These are phyloP conservation scores for Apodemia mormo DNA, from an alignment of 2,888 invertebrate genomes.

Conservation along the genomic window DNA sequence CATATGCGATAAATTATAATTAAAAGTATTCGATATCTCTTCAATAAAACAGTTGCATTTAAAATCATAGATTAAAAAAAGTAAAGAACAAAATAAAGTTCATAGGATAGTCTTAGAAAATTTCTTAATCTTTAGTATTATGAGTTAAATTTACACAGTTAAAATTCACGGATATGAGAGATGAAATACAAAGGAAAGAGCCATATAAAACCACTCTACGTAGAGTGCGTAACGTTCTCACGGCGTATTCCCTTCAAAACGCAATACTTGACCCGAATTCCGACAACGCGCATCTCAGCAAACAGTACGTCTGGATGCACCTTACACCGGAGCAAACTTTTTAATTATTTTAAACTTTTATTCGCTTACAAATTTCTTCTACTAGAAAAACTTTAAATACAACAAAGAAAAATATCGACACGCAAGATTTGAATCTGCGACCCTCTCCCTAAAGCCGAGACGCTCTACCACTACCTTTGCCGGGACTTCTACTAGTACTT, in stretches of 20 bases:
- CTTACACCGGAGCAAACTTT: slow-evolving; percentile 23
- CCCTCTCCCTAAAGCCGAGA: no score
- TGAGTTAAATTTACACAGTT: slow-evolving; percentile 4
- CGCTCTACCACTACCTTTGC: no score
- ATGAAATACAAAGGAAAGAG: background rate
- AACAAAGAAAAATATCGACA: no score
- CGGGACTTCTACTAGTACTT: no score
- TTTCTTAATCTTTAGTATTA: background rate
- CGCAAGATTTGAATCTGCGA: no score
- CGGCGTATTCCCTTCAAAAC: slow-evolving; percentile 38
- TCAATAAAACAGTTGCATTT: no score
- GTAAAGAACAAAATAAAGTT: background rate
- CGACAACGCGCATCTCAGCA: slow-evolving; percentile 48
- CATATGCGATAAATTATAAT: no score
- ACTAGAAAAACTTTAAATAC: no score
- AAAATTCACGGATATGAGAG: background rate
- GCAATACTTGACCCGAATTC: slow-evolving; percentile 65
- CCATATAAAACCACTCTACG: slow-evolving; percentile 19
- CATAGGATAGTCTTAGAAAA: background rate
- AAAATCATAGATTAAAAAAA: background rate
- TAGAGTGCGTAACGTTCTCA: slow-evolving; percentile 38
- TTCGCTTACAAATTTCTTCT: no score
- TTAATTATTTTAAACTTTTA: no score
- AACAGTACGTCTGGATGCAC: slow-evolving; percentile 43
- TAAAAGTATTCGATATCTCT: no score